These are phyloP conservation scores for Cyanoderma ruficeps DNA, from an alignment of 2,113 vertebrate species.

Conservation along the genomic window DNA sequence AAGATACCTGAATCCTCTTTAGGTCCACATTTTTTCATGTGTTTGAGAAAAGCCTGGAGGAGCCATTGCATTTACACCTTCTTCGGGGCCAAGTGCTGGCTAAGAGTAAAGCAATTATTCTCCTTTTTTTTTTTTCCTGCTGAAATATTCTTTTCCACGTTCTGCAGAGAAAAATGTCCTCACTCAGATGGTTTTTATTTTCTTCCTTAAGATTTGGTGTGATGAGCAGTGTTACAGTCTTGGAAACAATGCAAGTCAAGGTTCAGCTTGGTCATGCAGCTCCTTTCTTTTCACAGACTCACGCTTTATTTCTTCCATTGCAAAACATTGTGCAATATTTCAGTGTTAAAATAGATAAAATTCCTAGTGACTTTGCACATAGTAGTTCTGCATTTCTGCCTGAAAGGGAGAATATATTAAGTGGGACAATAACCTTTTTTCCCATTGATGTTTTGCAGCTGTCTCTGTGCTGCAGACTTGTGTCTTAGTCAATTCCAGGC, in stretches of 20 bases:
- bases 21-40: neutral
- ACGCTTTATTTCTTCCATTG: neutral
- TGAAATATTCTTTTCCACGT: neutral
- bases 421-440: neutral
- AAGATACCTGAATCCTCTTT: neutral
- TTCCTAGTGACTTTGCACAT: neutral
- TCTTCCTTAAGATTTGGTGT: neutral
- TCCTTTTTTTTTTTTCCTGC: neutral
- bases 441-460: neutral
- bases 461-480: neutral
- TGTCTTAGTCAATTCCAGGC: neutral
- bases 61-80: neutral
- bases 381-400: neutral
- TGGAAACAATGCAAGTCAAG: conserved; percentile 19
- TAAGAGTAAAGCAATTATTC: neutral
- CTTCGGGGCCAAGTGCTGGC: neutral
- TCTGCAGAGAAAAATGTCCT: neutral
- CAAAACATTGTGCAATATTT: neutral
- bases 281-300: neutral
- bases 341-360: conserved; percentile 15
- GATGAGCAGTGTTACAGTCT: neutral
- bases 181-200: conserved; percentile 48
- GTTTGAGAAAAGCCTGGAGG: neutral
- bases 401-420: neutral
- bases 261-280: neutral